Conservation (phyloP, 2,797 vertebrate species). For the Coccyzus lansbergi region DNA sequence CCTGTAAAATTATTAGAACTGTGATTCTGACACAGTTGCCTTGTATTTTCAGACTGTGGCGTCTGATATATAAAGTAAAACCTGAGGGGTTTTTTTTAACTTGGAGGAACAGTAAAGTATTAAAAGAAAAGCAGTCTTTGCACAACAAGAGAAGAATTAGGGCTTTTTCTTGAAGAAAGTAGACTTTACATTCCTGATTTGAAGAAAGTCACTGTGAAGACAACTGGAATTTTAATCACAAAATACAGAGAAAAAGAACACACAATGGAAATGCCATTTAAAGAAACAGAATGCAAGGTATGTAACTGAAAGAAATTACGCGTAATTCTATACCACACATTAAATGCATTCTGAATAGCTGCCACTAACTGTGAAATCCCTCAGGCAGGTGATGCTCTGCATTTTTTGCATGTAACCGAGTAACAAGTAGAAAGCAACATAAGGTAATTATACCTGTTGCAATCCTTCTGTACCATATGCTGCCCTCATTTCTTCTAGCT, state of each 20-base stretch:
- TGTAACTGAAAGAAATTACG: not conserved
- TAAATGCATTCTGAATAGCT: not conserved
- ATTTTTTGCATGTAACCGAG: not conserved
- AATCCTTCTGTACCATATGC: slow-evolving; percentile 89
- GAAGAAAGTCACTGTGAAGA: not conserved
- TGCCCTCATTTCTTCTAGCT: slow-evolving; percentile 89
- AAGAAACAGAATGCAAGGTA: not conserved
- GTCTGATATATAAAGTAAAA: not conserved
- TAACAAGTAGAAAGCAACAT: slow-evolving; percentile 57
- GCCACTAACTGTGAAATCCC: not conserved
- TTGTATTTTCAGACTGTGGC: not conserved
- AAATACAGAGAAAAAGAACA: slow-evolving; percentile 26
- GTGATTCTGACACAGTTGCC: not conserved
- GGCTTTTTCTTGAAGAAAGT: not conserved
- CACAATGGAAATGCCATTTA: not conserved
- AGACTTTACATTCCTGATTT: not conserved
- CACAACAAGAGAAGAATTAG: not conserved
- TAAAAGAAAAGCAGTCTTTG: not conserved
- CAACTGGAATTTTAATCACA: not conserved
- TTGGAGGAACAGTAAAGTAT: not conserved
- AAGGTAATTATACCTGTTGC: slow-evolving; percentile 87
- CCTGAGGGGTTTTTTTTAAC: accelerated
- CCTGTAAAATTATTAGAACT: not conserved
- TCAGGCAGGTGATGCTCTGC: not conserved
- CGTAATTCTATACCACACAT: not conserved